Base-by-base conservation (phyloP, 2,797 vertebrate genomes). In the Phoeniculus purpureus region DNA sequence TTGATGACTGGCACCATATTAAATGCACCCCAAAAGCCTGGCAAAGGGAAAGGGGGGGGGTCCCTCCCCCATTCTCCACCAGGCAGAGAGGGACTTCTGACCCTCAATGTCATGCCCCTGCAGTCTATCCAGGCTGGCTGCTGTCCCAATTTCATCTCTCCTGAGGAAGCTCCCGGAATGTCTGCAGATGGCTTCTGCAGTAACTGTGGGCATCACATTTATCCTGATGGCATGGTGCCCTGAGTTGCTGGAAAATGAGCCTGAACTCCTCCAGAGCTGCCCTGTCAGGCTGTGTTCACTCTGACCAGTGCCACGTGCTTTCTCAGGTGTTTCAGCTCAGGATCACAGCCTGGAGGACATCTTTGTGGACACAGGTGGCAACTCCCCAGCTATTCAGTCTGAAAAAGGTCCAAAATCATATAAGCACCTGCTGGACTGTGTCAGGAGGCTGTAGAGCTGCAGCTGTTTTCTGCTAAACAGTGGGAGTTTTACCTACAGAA, bases 211-310 rank as follows among this genome's bases (percentile, higher is more conserved):
- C 58, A 61, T 25, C 7, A 0, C 37, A 20, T 43, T 12, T 9
- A 58, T 56, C 47, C 74, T 26, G 54, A 23, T 21, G 47, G n/a
- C 61, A 45, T 15, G 40, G 62, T 47, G 50, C 23, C 72, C 74
- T 12, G 43, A 12, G 12, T 11, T 31, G 62, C 55, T 55, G 50
- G 15, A 50, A 17, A 45, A 20, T 13, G 45, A 31, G 6, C 5
- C 50, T n/a, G 67, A 52, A 11, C 34, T 56, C 72, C 54, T 45
- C 50, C 47, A 37, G 59, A 77, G 62, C 19, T 60, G n/a, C 6
- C 22, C 50, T 43, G 19, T 25, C 1, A 1, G 54, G 34, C 2
- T 8, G 3, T 17, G 23, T 25, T 40, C 14, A 6, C 0, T 2
- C 34, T 59, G 50, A 45, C 50, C 5, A 6, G 10, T 34, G 56